Percentiles rank a stretch among this genome's conserved stretches.
Evolutionary conservation across 2,797 vertebrate species (phyloP).

Genomic region (Myotis vivesi): DNA sequence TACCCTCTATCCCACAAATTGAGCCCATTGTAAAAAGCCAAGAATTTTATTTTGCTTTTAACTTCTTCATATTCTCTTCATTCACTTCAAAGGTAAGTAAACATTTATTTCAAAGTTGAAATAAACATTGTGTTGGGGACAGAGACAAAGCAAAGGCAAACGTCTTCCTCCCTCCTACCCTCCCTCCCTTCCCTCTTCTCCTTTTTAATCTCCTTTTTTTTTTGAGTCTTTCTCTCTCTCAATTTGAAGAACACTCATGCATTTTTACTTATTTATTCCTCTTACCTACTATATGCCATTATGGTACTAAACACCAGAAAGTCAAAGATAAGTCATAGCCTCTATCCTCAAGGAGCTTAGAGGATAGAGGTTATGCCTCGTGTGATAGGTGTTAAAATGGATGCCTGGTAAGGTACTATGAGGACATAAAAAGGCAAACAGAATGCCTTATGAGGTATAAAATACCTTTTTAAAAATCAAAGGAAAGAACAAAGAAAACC

Average conservation of each 20-base stretch:
- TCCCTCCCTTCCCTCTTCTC: background rate
- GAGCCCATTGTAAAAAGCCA: background rate
- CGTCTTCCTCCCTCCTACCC: fast-evolving
- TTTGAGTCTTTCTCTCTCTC: background rate
- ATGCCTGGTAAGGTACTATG: background rate
- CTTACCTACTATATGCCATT: background rate
- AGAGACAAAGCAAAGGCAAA: background rate
- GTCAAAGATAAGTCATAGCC: conserved; percentile 28
- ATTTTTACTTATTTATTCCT: background rate
- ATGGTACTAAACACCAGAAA: background rate
- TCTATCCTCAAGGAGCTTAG: background rate
- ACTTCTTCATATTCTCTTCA: background rate
- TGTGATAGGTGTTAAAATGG: background rate
- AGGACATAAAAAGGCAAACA: background rate
- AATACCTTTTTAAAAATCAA: background rate
- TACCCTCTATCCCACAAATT: background rate
- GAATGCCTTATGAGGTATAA: background rate
- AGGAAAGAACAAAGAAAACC: background rate
- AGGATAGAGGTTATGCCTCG: background rate
- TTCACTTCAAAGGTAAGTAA: background rate
- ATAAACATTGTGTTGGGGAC: background rate
- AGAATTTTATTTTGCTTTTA: background rate
- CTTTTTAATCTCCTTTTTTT: background rate
- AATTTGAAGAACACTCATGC: background rate
- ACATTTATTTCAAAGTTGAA: background rate